These are phyloP conservation scores for Tenthredo notha DNA, from an alignment of 2,888 invertebrate genomes.

Conservation along the genomic window DNA sequence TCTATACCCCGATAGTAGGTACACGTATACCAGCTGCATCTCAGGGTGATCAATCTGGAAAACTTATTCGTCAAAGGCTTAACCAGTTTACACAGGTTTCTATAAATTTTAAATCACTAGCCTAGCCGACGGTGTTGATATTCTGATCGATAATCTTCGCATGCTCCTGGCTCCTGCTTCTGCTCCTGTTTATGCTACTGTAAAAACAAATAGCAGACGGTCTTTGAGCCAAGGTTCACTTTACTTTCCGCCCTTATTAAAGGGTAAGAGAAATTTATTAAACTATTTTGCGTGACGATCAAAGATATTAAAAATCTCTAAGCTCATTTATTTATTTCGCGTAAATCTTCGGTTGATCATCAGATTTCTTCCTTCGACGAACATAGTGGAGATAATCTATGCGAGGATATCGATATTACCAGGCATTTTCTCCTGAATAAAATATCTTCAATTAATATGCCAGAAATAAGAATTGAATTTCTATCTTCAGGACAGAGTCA, in stretches of 20 bases:
- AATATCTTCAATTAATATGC: background rate
- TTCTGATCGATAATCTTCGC: constrained; percentile 27
- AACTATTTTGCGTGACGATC: background rate
- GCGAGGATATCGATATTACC: background rate
- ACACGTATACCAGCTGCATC: background rate
- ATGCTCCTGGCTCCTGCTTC: background rate
- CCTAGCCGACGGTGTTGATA: background rate
- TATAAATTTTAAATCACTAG: constrained; percentile 44
- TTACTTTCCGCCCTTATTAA: background rate
- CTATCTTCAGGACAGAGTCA: background rate
- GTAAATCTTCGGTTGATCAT: no score
- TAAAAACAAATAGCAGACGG: background rate
- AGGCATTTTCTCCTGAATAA: background rate
- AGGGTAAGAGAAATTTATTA: background rate
- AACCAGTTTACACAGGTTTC: constrained; percentile 37
- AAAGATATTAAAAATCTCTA: background rate
- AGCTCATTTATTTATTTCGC: background rate
- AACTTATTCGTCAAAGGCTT: constrained; percentile 40
- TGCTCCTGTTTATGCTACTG: no score
- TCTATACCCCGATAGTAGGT: background rate
- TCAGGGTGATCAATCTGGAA: constrained; percentile 39
- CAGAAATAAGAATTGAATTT: constrained; percentile 21
- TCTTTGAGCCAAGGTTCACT: background rate
- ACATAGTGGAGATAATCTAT: background rate
- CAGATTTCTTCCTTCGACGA: no score